Evolutionary conservation across 2,888 invertebrate species (phyloP).

Genomic region (Dysmachus trigonus): DNA sequence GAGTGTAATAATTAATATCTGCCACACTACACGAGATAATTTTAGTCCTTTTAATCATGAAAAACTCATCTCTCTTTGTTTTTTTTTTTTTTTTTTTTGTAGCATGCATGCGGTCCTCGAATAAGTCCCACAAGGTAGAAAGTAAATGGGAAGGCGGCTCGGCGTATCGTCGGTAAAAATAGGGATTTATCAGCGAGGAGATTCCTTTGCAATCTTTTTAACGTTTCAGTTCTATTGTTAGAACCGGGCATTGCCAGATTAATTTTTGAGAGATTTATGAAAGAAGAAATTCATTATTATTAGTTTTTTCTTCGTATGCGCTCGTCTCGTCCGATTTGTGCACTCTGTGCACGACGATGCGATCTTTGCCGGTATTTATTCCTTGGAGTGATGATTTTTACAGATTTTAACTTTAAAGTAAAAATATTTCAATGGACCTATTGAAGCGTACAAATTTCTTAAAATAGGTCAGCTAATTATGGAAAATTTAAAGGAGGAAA

Average conservation of each 20-base stretch:
- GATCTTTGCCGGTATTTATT: background rate
- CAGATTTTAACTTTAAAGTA: background rate
- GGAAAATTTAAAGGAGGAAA: background rate
- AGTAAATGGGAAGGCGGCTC: background rate
- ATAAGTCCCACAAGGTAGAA: background rate
- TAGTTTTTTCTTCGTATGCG: background rate
- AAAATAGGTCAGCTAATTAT: background rate
- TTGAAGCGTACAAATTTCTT: background rate
- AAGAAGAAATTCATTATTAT: background rate
- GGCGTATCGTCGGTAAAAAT: slow-evolving; percentile 6
- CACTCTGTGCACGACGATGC: background rate
- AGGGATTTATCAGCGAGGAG: slow-evolving; percentile 24
- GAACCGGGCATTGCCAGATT: slow-evolving; percentile 18
- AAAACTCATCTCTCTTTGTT: background rate
- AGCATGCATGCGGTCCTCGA: background rate
- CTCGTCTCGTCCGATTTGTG: background rate
- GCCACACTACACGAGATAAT: background rate
- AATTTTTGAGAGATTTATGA: background rate
- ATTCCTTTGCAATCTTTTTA: background rate
- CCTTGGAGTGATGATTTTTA: background rate
- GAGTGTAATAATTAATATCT: background rate
- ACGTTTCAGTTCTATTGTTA: slow-evolving; percentile 13
- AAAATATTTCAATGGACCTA: background rate
- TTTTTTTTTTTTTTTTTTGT: background rate
- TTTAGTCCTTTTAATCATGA: background rate